These are phyloP conservation scores for Dorcus hopei DNA, from an alignment of 2,888 invertebrate species.

Conservation along the genomic window DNA sequence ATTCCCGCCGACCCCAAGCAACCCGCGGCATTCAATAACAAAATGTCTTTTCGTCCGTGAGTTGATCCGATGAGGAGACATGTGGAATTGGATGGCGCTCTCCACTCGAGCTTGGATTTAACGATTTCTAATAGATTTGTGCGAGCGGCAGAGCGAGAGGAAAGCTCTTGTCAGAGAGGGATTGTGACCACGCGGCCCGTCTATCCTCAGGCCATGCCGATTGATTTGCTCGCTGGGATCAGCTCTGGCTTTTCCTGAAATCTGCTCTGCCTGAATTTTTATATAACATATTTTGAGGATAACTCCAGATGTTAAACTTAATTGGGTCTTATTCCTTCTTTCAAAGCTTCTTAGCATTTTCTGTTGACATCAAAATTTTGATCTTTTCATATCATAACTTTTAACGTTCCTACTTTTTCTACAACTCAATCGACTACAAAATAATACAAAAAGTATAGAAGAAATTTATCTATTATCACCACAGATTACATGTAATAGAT, in stretches of 20 bases:
- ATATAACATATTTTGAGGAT: slow-evolving; percentile 26
- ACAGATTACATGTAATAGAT: too few species aligned
- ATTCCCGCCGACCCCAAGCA: slow-evolving; percentile 32
- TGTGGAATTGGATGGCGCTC: slow-evolving; percentile 46
- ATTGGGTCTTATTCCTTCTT: not conserved
- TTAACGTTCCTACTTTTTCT: too few species aligned
- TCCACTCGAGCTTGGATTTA: slow-evolving; percentile 45
- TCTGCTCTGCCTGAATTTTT: slow-evolving; percentile 22
- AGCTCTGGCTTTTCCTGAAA: slow-evolving; percentile 21
- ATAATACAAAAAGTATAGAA: too few species aligned
- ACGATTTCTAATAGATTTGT: slow-evolving; percentile 50
- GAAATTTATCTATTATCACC: too few species aligned
- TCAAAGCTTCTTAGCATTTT: too few species aligned
- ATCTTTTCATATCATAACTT: too few species aligned
- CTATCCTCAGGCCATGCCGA: slow-evolving; percentile 38
- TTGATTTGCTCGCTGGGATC: slow-evolving; percentile 39
- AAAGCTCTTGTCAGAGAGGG: slow-evolving; percentile 36
- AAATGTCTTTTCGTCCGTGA: slow-evolving; percentile 38
- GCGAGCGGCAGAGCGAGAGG: slow-evolving; percentile 36
- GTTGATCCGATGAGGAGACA: slow-evolving; percentile 41
- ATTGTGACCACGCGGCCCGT: slow-evolving; percentile 37
- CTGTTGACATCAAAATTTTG: too few species aligned
- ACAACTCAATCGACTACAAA: too few species aligned
- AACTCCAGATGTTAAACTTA: slow-evolving; percentile 1
- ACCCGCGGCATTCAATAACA: slow-evolving; percentile 41